These are phyloP conservation scores for Dunckerocampus dactyliophorus DNA, from an alignment of 2,113 vertebrate genomes.

Conservation along the genomic window DNA sequence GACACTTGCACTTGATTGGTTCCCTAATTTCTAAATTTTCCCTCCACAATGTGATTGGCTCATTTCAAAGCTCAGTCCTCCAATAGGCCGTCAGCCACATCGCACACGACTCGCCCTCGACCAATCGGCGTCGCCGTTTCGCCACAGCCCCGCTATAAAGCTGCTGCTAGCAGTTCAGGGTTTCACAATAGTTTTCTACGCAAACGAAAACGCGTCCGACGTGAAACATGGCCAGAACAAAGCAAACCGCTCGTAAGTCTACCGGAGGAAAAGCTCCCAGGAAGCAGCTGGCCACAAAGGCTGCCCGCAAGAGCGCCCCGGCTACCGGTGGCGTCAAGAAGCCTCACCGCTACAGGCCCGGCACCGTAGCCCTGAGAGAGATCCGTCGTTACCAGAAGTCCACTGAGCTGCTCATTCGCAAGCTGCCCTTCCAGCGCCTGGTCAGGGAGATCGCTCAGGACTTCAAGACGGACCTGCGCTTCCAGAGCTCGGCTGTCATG, in stretches of 20 bases:
- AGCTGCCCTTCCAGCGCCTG: constrained; percentile 56
- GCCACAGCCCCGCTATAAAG: neutral
- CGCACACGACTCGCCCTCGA: neutral
- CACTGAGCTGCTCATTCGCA: constrained; percentile 56
- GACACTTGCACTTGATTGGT: neutral
- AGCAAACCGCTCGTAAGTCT: constrained; percentile 48
- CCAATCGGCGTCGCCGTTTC: neutral
- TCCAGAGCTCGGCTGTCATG: constrained; percentile 62
- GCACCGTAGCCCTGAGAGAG: constrained; percentile 55
- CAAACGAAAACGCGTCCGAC: fast-evolving
- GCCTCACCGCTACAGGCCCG: constrained; percentile 57
- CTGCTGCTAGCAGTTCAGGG: fast-evolving
- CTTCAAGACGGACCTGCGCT: constrained; percentile 59
- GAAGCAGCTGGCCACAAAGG: constrained; percentile 54
- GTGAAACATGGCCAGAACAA: constrained; percentile 38
- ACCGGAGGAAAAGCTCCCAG: constrained; percentile 48
- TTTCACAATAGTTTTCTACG: no score
- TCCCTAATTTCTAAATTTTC: neutral
- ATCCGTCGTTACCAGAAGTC: constrained; percentile 60
- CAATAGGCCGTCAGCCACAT: neutral
- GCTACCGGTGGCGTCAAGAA: constrained; percentile 58
- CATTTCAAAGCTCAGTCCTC: neutral
- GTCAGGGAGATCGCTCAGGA: constrained; percentile 58
- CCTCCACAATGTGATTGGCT: neutral
- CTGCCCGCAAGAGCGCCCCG: constrained; percentile 50